These are phyloP conservation scores for Coleophora flavipennella DNA, from an alignment of 2,888 invertebrate genomes.

Conservation along the genomic window DNA sequence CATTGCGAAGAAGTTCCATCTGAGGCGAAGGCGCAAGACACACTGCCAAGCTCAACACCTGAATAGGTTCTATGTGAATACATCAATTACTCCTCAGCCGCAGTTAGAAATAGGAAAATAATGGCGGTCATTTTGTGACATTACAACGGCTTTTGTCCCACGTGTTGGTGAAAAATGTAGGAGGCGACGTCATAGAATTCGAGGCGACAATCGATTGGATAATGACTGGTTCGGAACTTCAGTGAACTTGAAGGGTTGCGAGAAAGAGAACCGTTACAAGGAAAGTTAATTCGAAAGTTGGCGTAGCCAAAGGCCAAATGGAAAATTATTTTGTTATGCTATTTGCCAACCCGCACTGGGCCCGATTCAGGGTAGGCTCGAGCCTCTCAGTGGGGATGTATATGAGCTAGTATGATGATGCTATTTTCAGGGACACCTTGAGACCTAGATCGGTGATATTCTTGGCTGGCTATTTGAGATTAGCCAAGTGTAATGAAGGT, in stretches of 20 bases:
- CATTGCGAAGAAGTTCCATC: slow-evolving; percentile 3
- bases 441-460: no score
- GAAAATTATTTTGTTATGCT: no score
- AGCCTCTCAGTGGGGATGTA: no score
- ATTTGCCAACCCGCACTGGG: no score
- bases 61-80: slow-evolving; percentile 5
- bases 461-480: no score
- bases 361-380: no score
- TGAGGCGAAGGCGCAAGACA: slow-evolving; percentile 2
- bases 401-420: no score
- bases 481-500: no score
- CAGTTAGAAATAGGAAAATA: slow-evolving; percentile 49
- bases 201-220: slow-evolving; percentile 35
- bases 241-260: slow-evolving; percentile 29
- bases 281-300: background rate
- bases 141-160: slow-evolving; percentile 29
- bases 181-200: slow-evolving; percentile 38
- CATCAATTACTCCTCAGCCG: slow-evolving; percentile 35
- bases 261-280: slow-evolving; percentile 2
- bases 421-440: no score
- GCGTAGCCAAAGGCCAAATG: no score
- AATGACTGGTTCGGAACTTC: slow-evolving; percentile 16
- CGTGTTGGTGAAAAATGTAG: slow-evolving; percentile 44
- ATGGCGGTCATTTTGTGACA: slow-evolving; percentile 36
- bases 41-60: slow-evolving; percentile 3